Conservation (phyloP, 2,113 vertebrate species). For the Cebus imitator region DNA sequence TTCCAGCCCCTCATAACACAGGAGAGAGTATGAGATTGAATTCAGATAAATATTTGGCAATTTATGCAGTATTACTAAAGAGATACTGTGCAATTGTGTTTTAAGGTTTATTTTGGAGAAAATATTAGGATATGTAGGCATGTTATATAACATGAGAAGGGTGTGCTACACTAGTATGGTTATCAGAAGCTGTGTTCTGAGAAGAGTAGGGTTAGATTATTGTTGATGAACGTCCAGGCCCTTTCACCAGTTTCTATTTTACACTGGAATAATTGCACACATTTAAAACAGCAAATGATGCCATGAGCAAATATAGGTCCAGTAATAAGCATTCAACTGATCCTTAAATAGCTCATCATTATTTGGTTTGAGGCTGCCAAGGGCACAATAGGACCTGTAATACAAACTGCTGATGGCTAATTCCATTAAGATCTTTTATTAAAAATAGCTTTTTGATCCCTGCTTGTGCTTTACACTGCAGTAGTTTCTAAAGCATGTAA, state of each 20-base stretch:
- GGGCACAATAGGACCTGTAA: background rate
- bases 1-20: background rate
- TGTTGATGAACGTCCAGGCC: background rate
- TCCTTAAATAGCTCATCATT: background rate
- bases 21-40: background rate
- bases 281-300: background rate
- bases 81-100: background rate
- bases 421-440: background rate
- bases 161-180: background rate
- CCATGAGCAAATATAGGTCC: background rate
- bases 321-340: background rate
- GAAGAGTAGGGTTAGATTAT: background rate
- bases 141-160: background rate
- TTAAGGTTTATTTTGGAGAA: background rate
- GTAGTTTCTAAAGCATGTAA: background rate
- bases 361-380: background rate
- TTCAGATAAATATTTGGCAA: background rate
- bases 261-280: background rate
- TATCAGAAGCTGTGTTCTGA: background rate
- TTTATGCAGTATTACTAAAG: background rate
- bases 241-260: background rate
- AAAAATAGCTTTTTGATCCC: background rate
- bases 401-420: background rate
- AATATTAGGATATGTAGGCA: too few relatives aligned
- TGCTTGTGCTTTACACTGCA: background rate